Base-by-base conservation (phyloP, 2,113 vertebrate species). In the Nibea albiflora region DNA sequence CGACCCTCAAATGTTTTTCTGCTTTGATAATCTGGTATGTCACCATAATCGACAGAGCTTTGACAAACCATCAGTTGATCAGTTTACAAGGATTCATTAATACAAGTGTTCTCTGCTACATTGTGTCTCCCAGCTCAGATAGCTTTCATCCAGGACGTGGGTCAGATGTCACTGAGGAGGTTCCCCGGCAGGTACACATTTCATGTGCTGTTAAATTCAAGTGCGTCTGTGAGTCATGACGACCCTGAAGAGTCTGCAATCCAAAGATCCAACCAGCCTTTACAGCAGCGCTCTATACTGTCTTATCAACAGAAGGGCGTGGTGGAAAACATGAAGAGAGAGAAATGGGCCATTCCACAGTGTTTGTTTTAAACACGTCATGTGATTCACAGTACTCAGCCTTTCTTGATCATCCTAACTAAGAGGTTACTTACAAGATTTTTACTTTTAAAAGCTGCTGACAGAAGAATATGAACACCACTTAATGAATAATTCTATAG, bases 131-230 rank as follows among this genome's bases (percentile, higher is more conserved):
- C 88, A 99, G 98, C 96, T 94, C 97, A 99, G 90, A 98, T 99
- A 86, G 93, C 96, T 73, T 98, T 98, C 87, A 96, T 99, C 80
- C 97, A 99, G 81, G 97, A 98, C 0, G 92, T 99, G 87, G 97
- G 97, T 66, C 96, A 95, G 77, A 95, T 99, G 86, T 95, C 96
- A 3, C 92, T 96, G 79, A 96, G 95, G 80, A 95, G 91, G 71
- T 85, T 91, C 73, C 94, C 95, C 83, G 90, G 89, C 90, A 98
- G 98, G 98, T 99, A 96, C 17, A 42, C 2, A 11, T 19, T 53
- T 22, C 9, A 8, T 78, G 42, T 56, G 31, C 5, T 11, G 3
- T 50, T 28, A 7, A 9, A 26, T 49, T 26, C 9, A 19, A 46
- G 24, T 24, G 35, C 26, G 44, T 66, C 15, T 50, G 1, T 73